Conservation (phyloP, 2,113 vertebrate genomes). For the Fregetta grallaria region DNA sequence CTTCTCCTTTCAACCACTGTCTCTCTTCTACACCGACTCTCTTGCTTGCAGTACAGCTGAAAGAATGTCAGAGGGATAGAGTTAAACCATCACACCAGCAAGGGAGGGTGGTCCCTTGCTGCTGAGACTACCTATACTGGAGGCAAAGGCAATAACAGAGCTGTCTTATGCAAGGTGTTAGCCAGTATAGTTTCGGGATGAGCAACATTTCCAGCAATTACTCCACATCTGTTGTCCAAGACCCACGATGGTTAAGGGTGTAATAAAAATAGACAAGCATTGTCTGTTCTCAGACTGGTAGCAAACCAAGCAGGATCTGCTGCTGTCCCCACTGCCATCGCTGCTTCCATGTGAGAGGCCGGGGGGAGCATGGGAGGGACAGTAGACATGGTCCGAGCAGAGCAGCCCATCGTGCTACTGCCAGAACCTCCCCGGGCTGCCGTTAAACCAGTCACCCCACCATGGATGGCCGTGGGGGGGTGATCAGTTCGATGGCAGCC, state of each 20-base stretch:
- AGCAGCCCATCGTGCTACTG: not conserved
- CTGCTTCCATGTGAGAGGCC: not conserved
- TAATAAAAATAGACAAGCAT: not conserved
- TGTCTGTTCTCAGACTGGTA: not conserved
- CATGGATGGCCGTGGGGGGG: accelerated
- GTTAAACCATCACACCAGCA: not conserved
- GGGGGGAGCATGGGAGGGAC: not conserved
- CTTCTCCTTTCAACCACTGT: not conserved
- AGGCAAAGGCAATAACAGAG: not conserved
- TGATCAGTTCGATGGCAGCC: not conserved
- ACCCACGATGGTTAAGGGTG: not conserved
- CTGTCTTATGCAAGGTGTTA: not conserved
- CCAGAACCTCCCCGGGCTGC: accelerated
- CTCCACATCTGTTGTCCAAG: not conserved
- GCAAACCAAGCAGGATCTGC: not conserved
- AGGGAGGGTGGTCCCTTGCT: not conserved
- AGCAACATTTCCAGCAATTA: not conserved
- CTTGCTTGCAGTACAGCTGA: not conserved
- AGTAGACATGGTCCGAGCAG: not conserved
- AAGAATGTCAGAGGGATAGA: not conserved
- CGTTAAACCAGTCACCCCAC: accelerated
- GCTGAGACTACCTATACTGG: not conserved
- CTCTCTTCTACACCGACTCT: not conserved
- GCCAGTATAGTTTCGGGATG: not conserved
- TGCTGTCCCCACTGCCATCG: not conserved